Evolutionary conservation across 2,888 invertebrate genomes (phyloP).

Genomic region (Nyleta sp.): DNA sequence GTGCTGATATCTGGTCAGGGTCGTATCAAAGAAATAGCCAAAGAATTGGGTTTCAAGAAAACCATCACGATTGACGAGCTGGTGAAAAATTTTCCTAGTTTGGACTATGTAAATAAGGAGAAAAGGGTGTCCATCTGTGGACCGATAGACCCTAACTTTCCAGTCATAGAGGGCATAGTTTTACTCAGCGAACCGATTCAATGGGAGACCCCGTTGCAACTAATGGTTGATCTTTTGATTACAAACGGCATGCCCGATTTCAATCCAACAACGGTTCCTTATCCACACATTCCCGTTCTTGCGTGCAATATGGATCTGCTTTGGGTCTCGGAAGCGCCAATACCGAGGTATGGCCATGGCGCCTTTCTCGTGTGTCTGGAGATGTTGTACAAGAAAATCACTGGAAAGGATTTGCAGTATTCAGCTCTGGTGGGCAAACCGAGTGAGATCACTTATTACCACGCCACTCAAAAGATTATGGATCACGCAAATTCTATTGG

Average conservation of each 20-base stretch:
- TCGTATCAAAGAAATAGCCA: conserved; percentile 83
- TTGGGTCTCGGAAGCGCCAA: conserved; percentile 87
- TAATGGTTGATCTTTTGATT: conserved; percentile 85
- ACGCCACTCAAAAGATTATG: conserved; percentile 85
- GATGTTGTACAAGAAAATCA: conserved; percentile 85
- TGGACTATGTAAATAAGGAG: conserved; percentile 84
- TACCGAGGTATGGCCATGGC: conserved; percentile 87
- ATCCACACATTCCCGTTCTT: conserved; percentile 87
- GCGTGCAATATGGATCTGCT: conserved; percentile 87
- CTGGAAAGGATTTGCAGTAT: conserved; percentile 85
- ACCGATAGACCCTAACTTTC: conserved; percentile 83
- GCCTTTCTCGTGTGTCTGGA: conserved; percentile 86
- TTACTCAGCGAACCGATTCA: conserved; percentile 86
- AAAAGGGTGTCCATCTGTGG: conserved; percentile 80
- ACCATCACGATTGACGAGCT: conserved; percentile 85
- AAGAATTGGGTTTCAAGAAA: conserved; percentile 85
- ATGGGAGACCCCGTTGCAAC: conserved; percentile 87
- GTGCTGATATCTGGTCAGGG: conserved; percentile 86
- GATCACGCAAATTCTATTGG: conserved; percentile 84
- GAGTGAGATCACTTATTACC: conserved; percentile 86
- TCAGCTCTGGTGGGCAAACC: conserved; percentile 87
- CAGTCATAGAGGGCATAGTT: conserved; percentile 85
- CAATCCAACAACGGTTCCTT: conserved; percentile 80
- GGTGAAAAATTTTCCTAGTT: conserved; percentile 84
- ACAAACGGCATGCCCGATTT: conserved; percentile 84